Conservation (phyloP, 2,797 vertebrate genomes). For the Hipposideros larvatus region DNA sequence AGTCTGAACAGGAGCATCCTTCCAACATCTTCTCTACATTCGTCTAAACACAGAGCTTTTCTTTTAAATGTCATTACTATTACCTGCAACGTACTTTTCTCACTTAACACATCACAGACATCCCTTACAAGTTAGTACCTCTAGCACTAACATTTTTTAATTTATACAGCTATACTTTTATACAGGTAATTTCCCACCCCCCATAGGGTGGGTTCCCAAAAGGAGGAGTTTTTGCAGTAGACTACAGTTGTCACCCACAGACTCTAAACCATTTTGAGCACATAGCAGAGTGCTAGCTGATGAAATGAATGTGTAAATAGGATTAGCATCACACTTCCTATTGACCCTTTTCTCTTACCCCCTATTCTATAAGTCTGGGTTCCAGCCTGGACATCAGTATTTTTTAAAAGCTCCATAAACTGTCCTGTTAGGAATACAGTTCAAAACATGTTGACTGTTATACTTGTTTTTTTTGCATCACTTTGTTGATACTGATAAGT, state of each 20-base stretch:
- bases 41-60: background rate
- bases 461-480: background rate
- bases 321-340: background rate
- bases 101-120: background rate
- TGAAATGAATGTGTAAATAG: background rate
- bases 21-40: background rate
- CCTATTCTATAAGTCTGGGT: background rate
- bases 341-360: background rate
- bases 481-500: background rate
- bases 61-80: background rate
- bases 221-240: background rate
- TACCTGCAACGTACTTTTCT: background rate
- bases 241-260: background rate
- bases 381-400: background rate
- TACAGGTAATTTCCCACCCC: background rate
- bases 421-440: background rate
- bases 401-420: background rate
- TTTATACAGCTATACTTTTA: background rate
- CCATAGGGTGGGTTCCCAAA: background rate
- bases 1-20: background rate
- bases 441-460: background rate
- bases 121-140: background rate
- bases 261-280: background rate
- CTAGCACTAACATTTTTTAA: background rate
- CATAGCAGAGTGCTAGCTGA: background rate